phyloP scores from a whole-genome alignment of 2,797 vertebrate genomes.

The Trachops cirrhosus region DNA sequence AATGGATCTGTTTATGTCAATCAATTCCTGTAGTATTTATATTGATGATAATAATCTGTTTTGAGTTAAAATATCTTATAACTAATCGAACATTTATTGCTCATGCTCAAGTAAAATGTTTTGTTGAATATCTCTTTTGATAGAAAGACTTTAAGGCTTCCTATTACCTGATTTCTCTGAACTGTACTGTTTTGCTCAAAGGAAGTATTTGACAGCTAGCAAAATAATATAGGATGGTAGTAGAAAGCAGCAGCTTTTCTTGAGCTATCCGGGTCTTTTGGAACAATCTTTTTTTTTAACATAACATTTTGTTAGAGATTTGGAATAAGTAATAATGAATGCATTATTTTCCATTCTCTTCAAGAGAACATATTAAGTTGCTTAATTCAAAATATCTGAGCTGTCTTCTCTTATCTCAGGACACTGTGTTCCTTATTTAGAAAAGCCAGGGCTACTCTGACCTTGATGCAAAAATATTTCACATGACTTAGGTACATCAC shows the following conservation, averaged over 20 bases:
- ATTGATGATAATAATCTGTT: neutral
- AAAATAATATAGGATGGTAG: neutral
- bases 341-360: conserved; percentile 40
- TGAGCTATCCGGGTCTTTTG: neutral
- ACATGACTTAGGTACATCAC: conserved; percentile 18
- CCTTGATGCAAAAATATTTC: conserved; percentile 62
- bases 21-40: neutral
- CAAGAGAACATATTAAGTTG: conserved; percentile 36
- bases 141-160: neutral
- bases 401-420: conserved; percentile 55
- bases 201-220: neutral
- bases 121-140: neutral
- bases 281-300: conserved; percentile 17
- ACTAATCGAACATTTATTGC: neutral
- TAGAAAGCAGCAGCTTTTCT: neutral
- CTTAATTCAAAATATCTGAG: conserved; percentile 55
- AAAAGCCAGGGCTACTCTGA: conserved; percentile 59
- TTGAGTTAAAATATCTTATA: neutral
- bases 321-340: conserved; percentile 34
- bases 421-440: conserved; percentile 51
- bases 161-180: neutral
- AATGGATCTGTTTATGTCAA: neutral
- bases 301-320: conserved; percentile 29
- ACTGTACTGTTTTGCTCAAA: neutral
- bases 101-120: neutral